Evolutionary conservation across 2,797 vertebrate genomes (phyloP), one percentile per base, ranked within the genome.

Genomic region (Danio albolineatus): DNA sequence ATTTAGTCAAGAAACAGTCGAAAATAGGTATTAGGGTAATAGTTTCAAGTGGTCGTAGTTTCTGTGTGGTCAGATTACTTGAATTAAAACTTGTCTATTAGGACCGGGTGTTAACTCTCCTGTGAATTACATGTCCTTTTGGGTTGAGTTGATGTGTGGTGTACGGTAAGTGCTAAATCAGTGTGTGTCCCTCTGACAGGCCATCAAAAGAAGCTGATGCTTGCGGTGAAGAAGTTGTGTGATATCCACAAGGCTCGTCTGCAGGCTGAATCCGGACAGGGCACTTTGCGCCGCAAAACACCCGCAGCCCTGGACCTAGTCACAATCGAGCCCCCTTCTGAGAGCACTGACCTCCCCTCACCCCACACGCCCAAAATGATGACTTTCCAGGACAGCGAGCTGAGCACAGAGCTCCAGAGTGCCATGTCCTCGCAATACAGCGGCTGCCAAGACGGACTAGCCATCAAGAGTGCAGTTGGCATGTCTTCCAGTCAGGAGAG

Each of bases 181-280:
- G 41, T 75, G 14, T 67, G 19, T 70, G 28, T 76, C 16, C 19
- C 44, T 43, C 12, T 59, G 14, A 2, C 89, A 99, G 97, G 97
- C 10, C 97, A 99, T 85, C 97, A 99, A 90, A 99, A 99, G 92
- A 99, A 99, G 93, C 92, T 99, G 82, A 97, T 98, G 95, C 78
- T 98, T 85, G 97, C 96, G 0, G 97, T 99, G 80, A 97, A 93
- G 91, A 96, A 95, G 87, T 91, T 99, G 82, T 94, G 90, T 43
- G 94, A 98, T 84, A 92, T 98, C 54, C 94, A 95, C 71, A 92
- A 95, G 81, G 94, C 88, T 0, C 19, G 85, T 7, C 79, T 89
- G 14, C 91, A 91, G 81, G 85, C 88, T 0, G 92, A 93, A 3
- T 91, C 87, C 8, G 82, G 44, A 16, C 83, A 85, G 59, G 90